A percentile compares a stretch with the other conserved stretches of the same genome.
phyloP scores from a whole-genome alignment of 2,113 vertebrate genomes.

The Trachemys scripta region DNA sequence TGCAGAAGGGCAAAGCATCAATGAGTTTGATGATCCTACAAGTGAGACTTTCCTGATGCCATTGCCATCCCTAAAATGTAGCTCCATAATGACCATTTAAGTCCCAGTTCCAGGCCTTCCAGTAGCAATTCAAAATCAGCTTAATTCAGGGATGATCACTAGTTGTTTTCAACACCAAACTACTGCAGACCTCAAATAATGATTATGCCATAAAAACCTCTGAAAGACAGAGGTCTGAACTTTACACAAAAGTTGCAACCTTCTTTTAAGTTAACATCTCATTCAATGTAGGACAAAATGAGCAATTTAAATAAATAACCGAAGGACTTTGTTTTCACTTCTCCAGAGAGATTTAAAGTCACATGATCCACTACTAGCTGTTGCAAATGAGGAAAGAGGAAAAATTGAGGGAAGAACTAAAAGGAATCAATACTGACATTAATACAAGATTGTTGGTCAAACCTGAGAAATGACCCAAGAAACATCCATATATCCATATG shows the following conservation, averaged over 20 bases:
- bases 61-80: neutral
- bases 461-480: neutral
- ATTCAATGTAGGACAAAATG: neutral
- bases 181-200: neutral
- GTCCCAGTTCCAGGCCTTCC: rapidly evolving
- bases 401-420: rapidly evolving
- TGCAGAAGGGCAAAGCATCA: neutral
- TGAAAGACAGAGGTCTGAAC: neutral
- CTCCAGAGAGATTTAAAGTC: neutral
- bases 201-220: neutral
- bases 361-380: neutral
- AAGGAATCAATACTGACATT: rapidly evolving
- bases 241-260: neutral
- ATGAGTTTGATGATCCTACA: neutral
- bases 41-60: neutral
- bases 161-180: neutral
- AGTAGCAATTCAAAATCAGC: neutral
- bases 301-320: neutral
- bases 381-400: rapidly evolving
- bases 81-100: neutral
- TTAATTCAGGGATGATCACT: neutral
- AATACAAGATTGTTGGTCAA: rapidly evolving
- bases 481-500: rapidly evolving
- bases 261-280: rapidly evolving
- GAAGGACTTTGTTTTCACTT: neutral